phyloP scores from a whole-genome alignment of 2,888 invertebrate species.

The Hydraecia micacea region DNA sequence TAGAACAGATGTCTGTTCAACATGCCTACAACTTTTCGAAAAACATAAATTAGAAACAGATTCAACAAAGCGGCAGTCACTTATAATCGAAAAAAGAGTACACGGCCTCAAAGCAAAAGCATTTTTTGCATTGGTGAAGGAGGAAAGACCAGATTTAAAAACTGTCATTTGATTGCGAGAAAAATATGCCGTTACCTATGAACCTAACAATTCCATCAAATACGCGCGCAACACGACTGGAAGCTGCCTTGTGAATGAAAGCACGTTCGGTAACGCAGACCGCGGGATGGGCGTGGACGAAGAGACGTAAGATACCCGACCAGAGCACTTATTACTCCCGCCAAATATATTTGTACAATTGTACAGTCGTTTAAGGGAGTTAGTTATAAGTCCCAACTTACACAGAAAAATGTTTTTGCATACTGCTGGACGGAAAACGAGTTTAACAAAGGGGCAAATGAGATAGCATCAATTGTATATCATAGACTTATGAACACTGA shows the following conservation, averaged over 20 bases:
- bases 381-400: neutral
- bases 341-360: neutral
- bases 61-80: neutral
- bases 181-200: neutral
- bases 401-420: neutral
- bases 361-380: slow-evolving; percentile 3
- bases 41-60: neutral
- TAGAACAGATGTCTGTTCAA: slow-evolving; percentile 2
- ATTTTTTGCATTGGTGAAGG: neutral
- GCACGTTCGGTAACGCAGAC: too few species aligned
- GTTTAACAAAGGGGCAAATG: neutral
- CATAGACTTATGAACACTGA: neutral
- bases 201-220: too few species aligned
- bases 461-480: neutral
- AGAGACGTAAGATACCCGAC: neutral
- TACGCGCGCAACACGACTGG: too few species aligned
- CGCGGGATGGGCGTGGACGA: too few species aligned
- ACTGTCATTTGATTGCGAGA: neutral
- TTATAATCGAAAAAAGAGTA: neutral
- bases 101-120: neutral
- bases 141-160: neutral
- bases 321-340: neutral
- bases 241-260: too few species aligned
- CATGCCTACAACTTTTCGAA: neutral
- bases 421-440: neutral